Base-by-base conservation (phyloP, 92 coral and sea anemone genomes). In the Palythoa heliodiscus region DNA sequence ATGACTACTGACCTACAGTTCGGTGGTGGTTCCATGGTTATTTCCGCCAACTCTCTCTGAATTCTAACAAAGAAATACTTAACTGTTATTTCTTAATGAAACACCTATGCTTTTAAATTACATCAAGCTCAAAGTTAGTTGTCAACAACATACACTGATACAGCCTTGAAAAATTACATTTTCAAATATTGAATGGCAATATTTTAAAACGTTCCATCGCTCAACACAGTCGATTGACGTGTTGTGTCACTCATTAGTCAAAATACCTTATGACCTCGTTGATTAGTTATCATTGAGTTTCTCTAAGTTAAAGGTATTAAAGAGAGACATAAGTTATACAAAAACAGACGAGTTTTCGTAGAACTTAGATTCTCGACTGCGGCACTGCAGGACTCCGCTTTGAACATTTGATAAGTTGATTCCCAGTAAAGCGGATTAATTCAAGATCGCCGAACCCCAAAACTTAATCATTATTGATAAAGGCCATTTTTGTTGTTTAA, bases 21-120 rank as follows among this genome's bases (percentile, higher is more conserved):
- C 23, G 99, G 99, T 39, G 98, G 99, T 8, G 99, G 99, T n/a
- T 96, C 99, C 80, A 96, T 82, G 0, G 99, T 95, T 54, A 96
- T 96, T 82, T 95, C 99, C n/a, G 99, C 95, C 86, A 96, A 82
- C 89, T 96, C 99, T 70, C 98, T 75, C 86, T 95, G 99, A 84
- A 96, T 96, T 88, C 99, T 96, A 84, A 37, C 84, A 83, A 76
- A 37, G 63, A 43, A 88, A 15, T 80, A 63, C 39, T 64, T n/a
- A 79, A 48, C 66, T 24, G 57, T 63, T 64, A 39, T n/a, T 66
- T 64, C 10, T 16, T 14, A 78, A 80, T 67, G 74, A 24, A 20
- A 52, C 48, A 23, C 23, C 6, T 38, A 40, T 39, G 50, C 66
- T n/a, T 20, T 63, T 40, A 61, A 29, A 78, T 78, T 61, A 14